Base-by-base conservation (phyloP, 2,888 invertebrate genomes). In the Latrodectus elegans region DNA sequence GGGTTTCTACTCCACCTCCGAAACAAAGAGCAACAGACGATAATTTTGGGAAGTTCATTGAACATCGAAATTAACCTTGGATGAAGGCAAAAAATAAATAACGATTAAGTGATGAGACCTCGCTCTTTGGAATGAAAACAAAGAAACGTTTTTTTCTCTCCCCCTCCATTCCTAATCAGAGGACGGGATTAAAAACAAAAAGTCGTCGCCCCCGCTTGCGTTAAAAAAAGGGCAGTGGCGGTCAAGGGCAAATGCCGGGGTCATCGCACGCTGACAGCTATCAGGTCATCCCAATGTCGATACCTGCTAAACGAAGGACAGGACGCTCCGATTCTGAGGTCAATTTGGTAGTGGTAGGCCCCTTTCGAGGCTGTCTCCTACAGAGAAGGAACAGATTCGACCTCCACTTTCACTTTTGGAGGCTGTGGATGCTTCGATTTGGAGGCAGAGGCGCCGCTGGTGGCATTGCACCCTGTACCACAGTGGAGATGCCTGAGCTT, bases 201-300 rank as follows among this genome's bases (percentile, higher is more conserved):
- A 78, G 84, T 84, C 84, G 77, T 78, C 78, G 84, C 84, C 77
- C 82, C 77, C 72, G 38, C 26, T 10, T n/a, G 26, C 38, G 17
- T 55, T 38, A 17, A 38, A 38, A 22, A 73, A 51, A 75, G 86
- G 86, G 53, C 86, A 86, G 75, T 52, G 60, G 22, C 86, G 80
- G 75, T 75, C 76, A 80, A 77, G 84, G 77, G 68, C 74, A 55
- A 67, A 60, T 64, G 65, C 14, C 49, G 26, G 76, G 79, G 81
- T 74, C 70, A 70, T 70, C 60, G 26, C 68, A 71, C 64, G 80
- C 17, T 17, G 17, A 53, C 76, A 38, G 14, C 38, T n/a, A 70
- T 67, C 76, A 86, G 86, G 86, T 86, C 81, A 81, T 38, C 65
- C 67, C 86, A 86, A 86, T 86, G 81, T 75, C 86, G 86, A 70